Conservation (phyloP, 2,888 invertebrate species). For the Thalpophila matura region DNA sequence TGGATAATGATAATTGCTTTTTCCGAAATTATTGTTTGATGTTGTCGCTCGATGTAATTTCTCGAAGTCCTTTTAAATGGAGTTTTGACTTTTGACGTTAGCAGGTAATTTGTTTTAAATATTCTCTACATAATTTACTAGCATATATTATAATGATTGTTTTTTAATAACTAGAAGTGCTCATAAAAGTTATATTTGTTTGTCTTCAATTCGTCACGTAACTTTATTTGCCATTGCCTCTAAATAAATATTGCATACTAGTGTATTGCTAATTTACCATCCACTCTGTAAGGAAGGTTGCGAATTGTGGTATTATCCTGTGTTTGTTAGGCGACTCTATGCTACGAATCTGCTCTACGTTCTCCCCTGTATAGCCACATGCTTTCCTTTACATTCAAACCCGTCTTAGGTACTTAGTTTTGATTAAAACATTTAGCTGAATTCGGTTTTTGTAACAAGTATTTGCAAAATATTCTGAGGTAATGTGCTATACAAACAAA, state of each 20-base stretch:
- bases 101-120: conserved; percentile 77
- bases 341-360: neutral
- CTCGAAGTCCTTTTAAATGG: conserved; percentile 77
- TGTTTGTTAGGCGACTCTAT: neutral
- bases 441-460: too few relatives aligned
- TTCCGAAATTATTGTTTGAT: conserved; percentile 90
- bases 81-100: conserved; percentile 79
- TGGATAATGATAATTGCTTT: conserved; percentile 90
- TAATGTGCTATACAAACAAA: too few relatives aligned
- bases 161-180: too few relatives aligned
- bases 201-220: too few relatives aligned
- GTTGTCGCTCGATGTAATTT: conserved; percentile 86
- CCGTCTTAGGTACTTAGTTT: neutral
- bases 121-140: conserved; percentile 45
- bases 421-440: too few relatives aligned
- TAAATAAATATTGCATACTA: too few relatives aligned
- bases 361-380: neutral
- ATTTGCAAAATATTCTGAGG: too few relatives aligned
- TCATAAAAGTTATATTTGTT: too few relatives aligned
- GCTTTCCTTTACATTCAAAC: neutral
- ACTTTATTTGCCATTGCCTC: too few relatives aligned
- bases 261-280: neutral
- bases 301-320: neutral
- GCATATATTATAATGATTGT: conserved; percentile 38
- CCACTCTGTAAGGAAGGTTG: neutral